Conservation (phyloP, 1,140 invertebrate genomes). For the Cydia amplana region DNA sequence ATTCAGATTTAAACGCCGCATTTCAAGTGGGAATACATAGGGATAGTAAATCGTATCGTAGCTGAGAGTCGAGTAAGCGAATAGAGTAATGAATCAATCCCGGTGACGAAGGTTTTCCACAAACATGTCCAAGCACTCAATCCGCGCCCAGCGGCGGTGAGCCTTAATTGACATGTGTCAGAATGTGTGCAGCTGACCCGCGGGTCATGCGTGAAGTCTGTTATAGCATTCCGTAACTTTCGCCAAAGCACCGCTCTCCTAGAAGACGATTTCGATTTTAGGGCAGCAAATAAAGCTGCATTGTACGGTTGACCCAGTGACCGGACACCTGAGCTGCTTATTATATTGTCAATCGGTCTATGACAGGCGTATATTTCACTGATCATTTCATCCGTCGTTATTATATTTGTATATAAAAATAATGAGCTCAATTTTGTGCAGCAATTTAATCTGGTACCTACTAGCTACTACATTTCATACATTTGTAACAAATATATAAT, state of each 20-base stretch:
- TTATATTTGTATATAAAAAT: constrained; percentile 42
- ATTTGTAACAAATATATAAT: no score
- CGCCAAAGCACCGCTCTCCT: constrained; percentile 44
- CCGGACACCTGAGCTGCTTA: constrained; percentile 41
- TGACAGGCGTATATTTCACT: constrained; percentile 59
- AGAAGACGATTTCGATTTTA: constrained; percentile 49
- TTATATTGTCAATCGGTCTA: constrained; percentile 48
- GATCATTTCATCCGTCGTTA: not conserved
- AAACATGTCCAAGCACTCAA: constrained; percentile 76
- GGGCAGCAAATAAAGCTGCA: constrained; percentile 33
- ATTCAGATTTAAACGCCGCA: not conserved
- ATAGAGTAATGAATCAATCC: constrained; percentile 73
- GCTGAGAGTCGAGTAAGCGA: constrained; percentile 47
- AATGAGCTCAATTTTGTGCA: constrained; percentile 67
- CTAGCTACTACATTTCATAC: not conserved
- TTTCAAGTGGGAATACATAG: constrained; percentile 34
- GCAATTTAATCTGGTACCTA: not conserved
- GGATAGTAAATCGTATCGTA: constrained; percentile 57
- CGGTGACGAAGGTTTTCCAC: constrained; percentile 62
- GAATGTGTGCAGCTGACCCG: constrained; percentile 71
- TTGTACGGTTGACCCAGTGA: constrained; percentile 44
- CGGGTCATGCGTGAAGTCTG: constrained; percentile 72
- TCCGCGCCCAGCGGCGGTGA: constrained; percentile 64
- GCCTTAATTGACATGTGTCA: constrained; percentile 78
- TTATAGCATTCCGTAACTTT: constrained; percentile 71